Conservation (phyloP, 2,113 vertebrate species). For the Cephalophus harveyi region DNA sequence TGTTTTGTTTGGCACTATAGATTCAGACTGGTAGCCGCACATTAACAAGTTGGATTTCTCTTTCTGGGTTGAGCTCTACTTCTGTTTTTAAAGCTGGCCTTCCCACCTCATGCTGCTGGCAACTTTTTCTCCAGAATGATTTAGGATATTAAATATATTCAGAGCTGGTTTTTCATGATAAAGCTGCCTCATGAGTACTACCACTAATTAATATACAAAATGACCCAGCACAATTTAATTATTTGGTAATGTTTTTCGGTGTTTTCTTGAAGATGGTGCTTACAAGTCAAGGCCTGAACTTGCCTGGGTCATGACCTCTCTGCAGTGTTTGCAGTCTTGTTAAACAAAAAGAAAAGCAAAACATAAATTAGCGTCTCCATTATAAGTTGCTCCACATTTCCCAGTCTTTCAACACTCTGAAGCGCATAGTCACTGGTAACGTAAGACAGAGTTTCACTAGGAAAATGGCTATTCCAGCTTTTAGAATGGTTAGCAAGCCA, state of each 20-base stretch:
- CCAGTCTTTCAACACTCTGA: conserved; percentile 19
- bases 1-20: background rate
- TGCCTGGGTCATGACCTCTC: conserved; percentile 44
- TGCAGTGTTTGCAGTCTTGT: conserved; percentile 58
- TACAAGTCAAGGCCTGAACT: conserved; percentile 66
- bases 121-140: background rate
- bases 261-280: conserved; percentile 57
- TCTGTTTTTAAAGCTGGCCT: background rate
- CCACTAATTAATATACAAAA: conserved; percentile 17
- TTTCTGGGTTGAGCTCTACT: background rate
- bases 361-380: conserved; percentile 50
- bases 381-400: conserved; percentile 45
- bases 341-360: conserved; percentile 66
- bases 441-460: background rate
- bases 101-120: background rate
- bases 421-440: background rate
- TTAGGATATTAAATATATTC: background rate
- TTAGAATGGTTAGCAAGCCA: background rate
- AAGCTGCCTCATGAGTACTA: conserved; percentile 28
- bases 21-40: background rate
- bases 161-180: background rate
- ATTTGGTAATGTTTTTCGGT: conserved; percentile 59
- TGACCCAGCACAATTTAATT: conserved; percentile 47
- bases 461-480: background rate
- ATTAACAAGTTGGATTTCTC: background rate